Evolutionary conservation across 2,797 vertebrate genomes (phyloP).

Genomic region (Poecilia picta): DNA sequence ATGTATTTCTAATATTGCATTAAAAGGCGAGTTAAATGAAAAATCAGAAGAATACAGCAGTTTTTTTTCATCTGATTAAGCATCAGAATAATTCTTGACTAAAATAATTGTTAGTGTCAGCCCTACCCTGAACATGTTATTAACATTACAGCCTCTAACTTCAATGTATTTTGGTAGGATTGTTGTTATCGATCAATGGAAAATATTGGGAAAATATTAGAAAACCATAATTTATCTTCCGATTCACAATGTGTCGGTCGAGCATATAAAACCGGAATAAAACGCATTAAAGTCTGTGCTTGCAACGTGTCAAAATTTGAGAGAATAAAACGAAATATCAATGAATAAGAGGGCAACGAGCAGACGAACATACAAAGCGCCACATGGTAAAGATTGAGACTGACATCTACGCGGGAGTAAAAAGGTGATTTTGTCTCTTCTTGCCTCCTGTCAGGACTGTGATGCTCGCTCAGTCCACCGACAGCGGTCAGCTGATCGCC

Average conservation of each 20-base stretch:
- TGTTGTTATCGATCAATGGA: background rate
- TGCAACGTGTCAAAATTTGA: background rate
- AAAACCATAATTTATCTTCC: background rate
- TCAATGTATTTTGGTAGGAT: background rate
- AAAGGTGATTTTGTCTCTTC: conserved; percentile 9
- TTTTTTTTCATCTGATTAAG: background rate
- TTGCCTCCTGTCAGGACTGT: conserved; percentile 69
- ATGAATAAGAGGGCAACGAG: background rate
- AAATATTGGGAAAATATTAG: background rate
- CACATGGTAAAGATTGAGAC: background rate
- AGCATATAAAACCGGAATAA: background rate
- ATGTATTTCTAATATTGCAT: background rate
- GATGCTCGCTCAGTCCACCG: conserved; percentile 88
- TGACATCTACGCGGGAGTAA: background rate
- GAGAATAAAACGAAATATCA: background rate
- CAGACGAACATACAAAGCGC: background rate
- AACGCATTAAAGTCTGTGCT: background rate
- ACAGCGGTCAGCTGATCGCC: conserved; percentile 89
- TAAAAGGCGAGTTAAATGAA: background rate
- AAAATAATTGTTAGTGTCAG: too few species aligned
- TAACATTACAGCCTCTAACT: background rate
- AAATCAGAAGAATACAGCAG: background rate
- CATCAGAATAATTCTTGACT: background rate
- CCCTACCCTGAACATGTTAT: too few species aligned
- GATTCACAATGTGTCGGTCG: background rate